Evolutionary conservation across 2,888 invertebrate species (phyloP).

Genomic region (Thereva unica): DNA sequence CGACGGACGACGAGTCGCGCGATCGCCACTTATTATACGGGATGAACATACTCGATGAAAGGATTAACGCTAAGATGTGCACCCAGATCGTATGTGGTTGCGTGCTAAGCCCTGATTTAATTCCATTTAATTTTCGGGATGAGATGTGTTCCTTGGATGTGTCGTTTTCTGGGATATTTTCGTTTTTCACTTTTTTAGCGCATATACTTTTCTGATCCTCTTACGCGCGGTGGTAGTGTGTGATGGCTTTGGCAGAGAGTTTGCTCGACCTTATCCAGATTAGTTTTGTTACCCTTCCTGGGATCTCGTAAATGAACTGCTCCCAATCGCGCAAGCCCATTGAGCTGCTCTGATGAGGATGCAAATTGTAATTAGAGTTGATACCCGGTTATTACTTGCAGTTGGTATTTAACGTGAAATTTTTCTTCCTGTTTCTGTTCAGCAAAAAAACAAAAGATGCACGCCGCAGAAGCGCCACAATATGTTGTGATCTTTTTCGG

Average conservation of each 20-base stretch:
- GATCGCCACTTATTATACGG: slow-evolving; percentile 37
- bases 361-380: slow-evolving; percentile 42
- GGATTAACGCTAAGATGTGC: slow-evolving; percentile 37
- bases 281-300: slow-evolving; percentile 8
- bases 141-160: slow-evolving; percentile 40
- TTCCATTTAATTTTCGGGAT: slow-evolving; percentile 47
- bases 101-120: slow-evolving; percentile 48
- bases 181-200: slow-evolving; percentile 27
- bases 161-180: slow-evolving; percentile 29
- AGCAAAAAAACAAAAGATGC: slow-evolving; percentile 13
- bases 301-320: slow-evolving; percentile 12
- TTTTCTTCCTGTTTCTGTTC: slow-evolving; percentile 28
- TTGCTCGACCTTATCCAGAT: slow-evolving; percentile 3
- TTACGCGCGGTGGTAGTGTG: background rate
- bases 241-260: too few relatives aligned
- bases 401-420: slow-evolving; percentile 30
- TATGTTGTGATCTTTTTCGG: too few relatives aligned
- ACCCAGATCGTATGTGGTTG: slow-evolving; percentile 41
- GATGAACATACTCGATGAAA: slow-evolving; percentile 36
- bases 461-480: too few relatives aligned
- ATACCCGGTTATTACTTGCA: slow-evolving; percentile 31
- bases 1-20: slow-evolving; percentile 16
- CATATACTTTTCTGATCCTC: background rate
- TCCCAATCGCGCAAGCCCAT: slow-evolving; percentile 28
- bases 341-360: slow-evolving; percentile 36